Evolutionary conservation across 1,140 invertebrate species (phyloP).

Genomic region (Listronotus oregonensis): DNA sequence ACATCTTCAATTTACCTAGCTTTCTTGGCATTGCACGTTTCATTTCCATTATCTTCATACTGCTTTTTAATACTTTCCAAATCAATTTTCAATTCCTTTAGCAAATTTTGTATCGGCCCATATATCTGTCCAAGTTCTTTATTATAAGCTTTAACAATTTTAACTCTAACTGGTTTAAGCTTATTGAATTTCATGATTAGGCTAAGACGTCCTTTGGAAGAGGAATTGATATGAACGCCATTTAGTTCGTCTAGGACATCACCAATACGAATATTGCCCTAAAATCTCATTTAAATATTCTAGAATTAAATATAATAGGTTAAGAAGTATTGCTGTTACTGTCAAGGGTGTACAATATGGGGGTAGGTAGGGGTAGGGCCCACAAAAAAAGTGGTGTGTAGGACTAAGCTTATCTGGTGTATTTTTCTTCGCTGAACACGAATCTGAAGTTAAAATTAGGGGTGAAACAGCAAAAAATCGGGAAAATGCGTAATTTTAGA

Average conservation of each 20-base stretch:
- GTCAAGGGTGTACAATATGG: too few species aligned
- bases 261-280: conserved; percentile 65
- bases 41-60: conserved; percentile 23
- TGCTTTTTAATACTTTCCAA: conserved; percentile 21
- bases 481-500: too few species aligned
- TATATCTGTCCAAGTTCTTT: conserved; percentile 43
- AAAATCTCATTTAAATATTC: conserved; percentile 35
- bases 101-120: conserved; percentile 19
- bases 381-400: too few species aligned
- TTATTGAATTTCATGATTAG: conserved; percentile 60
- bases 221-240: conserved; percentile 58
- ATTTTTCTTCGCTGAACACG: too few species aligned
- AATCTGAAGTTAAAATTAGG: too few species aligned
- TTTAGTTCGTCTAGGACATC: conserved; percentile 71
- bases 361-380: too few species aligned
- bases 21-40: conserved; percentile 2
- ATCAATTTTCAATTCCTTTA: conserved; percentile 30
- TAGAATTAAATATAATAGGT: conserved; percentile 17
- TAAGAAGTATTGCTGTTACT: too few species aligned
- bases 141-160: conserved; percentile 63
- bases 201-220: conserved; percentile 59
- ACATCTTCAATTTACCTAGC: neutral
- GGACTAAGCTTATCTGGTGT: too few species aligned
- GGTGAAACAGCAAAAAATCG: too few species aligned
- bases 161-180: conserved; percentile 59